These are phyloP conservation scores for Celastrina argiolus DNA, from an alignment of 2,888 invertebrate genomes.

Conservation along the genomic window DNA sequence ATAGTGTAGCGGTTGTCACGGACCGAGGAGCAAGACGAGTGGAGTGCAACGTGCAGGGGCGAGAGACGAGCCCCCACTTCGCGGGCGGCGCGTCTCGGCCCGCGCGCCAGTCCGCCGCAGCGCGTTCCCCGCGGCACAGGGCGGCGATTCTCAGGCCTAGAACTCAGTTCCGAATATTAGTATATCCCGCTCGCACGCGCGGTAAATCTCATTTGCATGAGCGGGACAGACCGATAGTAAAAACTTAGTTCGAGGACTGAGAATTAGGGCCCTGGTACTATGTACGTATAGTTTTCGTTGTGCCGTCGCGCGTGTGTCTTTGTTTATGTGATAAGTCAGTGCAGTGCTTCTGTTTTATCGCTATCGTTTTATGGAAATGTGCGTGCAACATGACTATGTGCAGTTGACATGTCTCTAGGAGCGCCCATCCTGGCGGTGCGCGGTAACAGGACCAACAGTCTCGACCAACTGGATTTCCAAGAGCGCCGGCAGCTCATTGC, in stretches of 20 bases:
- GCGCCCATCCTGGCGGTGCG: constrained; percentile 75
- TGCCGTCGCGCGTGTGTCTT: constrained; percentile 59
- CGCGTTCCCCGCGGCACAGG: constrained; percentile 72
- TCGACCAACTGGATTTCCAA: constrained; percentile 94
- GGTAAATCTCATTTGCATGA: too few species aligned
- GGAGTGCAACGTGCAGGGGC: constrained; percentile 67
- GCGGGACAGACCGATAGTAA: too few species aligned
- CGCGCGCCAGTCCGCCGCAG: constrained; percentile 66
- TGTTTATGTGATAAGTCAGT: constrained; percentile 59
- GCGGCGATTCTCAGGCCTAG: too few species aligned
- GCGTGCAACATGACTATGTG: constrained; percentile 62
- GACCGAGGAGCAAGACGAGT: constrained; percentile 45
- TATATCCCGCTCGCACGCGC: too few species aligned
- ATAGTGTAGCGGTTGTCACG: constrained; percentile 37
- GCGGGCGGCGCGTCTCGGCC: constrained; percentile 44
- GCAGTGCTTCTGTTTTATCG: constrained; percentile 40
- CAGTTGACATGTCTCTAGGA: constrained; percentile 76
- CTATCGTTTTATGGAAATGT: constrained; percentile 53
- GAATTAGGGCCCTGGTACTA: too few species aligned
- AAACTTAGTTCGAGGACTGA: too few species aligned
- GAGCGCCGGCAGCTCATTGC: constrained; percentile 94
- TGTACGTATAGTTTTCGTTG: constrained; percentile 46
- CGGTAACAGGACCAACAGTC: constrained; percentile 84
- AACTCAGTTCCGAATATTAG: too few species aligned
- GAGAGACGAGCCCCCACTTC: constrained; percentile 62